phyloP scores from a whole-genome alignment of 64 coral and sea anemone species.

The Platygyra sinensis region DNA sequence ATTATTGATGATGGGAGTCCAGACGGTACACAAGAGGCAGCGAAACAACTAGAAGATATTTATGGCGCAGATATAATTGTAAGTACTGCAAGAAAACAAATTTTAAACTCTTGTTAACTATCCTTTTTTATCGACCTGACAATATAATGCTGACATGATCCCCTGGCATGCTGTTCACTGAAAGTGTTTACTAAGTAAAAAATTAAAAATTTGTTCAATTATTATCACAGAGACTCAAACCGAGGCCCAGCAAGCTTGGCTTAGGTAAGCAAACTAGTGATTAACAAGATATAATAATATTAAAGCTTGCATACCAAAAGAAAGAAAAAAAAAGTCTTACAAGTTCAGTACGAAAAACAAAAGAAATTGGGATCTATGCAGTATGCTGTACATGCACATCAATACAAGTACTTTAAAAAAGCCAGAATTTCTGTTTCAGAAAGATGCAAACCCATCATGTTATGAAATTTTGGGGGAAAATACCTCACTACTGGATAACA shows the following conservation, averaged over 20 bases:
- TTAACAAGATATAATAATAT: no score
- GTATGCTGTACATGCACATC: background rate
- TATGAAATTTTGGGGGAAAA: no score
- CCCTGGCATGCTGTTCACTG: no score
- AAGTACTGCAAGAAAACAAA: conserved; percentile 25
- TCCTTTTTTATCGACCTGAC: background rate
- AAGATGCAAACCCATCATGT: no score
- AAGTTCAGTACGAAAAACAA: no score
- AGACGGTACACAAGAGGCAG: conserved; percentile 95
- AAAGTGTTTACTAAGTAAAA: background rate
- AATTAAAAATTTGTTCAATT: background rate
- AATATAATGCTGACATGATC: no score
- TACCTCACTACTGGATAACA: no score
- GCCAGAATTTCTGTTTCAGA: no score
- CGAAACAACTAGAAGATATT: conserved; percentile 89
- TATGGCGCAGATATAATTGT: conserved; percentile 97
- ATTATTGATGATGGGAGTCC: conserved; percentile 99
- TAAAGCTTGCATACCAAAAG: no score
- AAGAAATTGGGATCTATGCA: background rate
- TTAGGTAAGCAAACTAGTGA: conserved; percentile 71
- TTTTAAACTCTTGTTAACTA: background rate
- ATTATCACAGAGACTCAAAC: conserved; percentile 73
- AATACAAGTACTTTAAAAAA: background rate
- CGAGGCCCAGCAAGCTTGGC: conserved; percentile 90
- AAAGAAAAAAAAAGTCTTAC: no score